These are phyloP conservation scores for Phymastichus coffea DNA, from an alignment of 1,140 invertebrate species.

Conservation along the genomic window DNA sequence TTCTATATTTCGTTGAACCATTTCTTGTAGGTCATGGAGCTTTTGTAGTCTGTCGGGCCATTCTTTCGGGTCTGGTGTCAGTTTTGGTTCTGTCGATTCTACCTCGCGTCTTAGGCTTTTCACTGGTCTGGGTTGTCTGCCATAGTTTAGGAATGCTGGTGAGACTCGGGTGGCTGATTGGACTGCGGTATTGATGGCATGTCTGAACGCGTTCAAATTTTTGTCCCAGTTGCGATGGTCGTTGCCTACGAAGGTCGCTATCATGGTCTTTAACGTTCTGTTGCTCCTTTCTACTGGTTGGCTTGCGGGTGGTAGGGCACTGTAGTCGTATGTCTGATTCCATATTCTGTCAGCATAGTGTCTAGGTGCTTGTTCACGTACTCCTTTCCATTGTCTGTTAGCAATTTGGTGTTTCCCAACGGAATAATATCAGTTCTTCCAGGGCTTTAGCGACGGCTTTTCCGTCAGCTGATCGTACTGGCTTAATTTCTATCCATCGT, in stretches of 20 bases:
- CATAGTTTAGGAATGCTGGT: background rate
- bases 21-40: background rate
- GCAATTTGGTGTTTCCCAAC: background rate
- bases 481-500: slow-evolving; percentile 2
- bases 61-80: background rate
- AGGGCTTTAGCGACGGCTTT: background rate
- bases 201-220: slow-evolving; percentile 37
- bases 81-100: background rate
- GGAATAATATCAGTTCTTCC: background rate
- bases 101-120: background rate
- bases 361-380: background rate
- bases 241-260: slow-evolving; percentile 39
- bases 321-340: background rate
- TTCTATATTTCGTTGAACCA: background rate
- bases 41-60: background rate
- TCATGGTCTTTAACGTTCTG: slow-evolving; percentile 42
- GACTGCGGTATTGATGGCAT: slow-evolving; percentile 47
- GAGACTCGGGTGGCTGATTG: background rate
- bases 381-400: background rate
- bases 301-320: background rate
- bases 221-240: slow-evolving; percentile 48
- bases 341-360: background rate
- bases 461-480: background rate
- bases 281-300: slow-evolving; percentile 37
- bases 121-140: background rate